Conservation (phyloP, 1,140 invertebrate genomes). For the Drosophila micromelanica region DNA sequence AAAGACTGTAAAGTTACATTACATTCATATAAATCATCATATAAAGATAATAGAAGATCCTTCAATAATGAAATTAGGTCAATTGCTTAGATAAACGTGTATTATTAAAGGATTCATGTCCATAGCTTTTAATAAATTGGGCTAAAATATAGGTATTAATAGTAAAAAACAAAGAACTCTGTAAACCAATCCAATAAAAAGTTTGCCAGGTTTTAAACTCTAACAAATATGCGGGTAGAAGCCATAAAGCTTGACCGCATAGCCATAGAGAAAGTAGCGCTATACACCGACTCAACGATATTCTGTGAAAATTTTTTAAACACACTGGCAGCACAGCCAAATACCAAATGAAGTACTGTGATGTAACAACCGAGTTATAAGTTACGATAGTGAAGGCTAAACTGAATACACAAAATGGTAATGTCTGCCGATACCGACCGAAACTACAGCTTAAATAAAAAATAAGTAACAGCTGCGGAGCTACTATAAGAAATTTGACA, state of each 20-base stretch:
- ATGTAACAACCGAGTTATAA: slow-evolving; percentile 98
- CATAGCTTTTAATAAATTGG: slow-evolving; percentile 88
- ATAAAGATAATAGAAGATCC: no score
- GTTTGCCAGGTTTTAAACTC: slow-evolving; percentile 95
- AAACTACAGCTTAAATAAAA: slow-evolving; percentile 90
- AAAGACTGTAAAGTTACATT: no score
- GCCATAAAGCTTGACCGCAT: slow-evolving; percentile 92
- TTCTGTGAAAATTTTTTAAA: slow-evolving; percentile 87
- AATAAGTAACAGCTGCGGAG: slow-evolving; percentile 91
- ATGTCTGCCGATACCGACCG: slow-evolving; percentile 87
- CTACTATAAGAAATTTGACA: slow-evolving; percentile 89
- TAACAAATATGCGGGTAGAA: slow-evolving; percentile 94
- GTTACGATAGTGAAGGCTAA: slow-evolving; percentile 95
- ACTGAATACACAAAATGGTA: slow-evolving; percentile 94
- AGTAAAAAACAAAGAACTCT: slow-evolving; percentile 91
- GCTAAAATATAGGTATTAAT: slow-evolving; percentile 90
- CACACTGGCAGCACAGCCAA: slow-evolving; percentile 93
- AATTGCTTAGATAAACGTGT: not conserved
- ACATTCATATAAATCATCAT: no score
- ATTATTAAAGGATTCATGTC: slow-evolving; percentile 59
- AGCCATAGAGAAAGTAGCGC: slow-evolving; percentile 89
- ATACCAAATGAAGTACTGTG: slow-evolving; percentile 99
- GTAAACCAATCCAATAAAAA: slow-evolving; percentile 92
- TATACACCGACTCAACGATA: slow-evolving; percentile 85
- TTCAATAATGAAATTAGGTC: no score